Conservation (phyloP, 2,797 vertebrate species). For the Pristis pectinata region DNA sequence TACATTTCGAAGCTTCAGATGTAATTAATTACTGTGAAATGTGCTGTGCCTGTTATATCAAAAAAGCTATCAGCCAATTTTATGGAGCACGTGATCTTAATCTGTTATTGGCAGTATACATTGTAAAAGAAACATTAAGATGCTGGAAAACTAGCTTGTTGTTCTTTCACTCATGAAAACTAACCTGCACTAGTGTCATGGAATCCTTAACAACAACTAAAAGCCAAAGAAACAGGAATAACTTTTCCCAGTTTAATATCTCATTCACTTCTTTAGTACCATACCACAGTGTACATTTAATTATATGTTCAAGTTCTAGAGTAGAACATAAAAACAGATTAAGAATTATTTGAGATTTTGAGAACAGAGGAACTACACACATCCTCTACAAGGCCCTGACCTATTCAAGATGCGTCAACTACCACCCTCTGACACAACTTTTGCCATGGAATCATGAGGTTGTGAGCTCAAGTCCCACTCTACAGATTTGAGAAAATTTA, state of each 20-base stretch:
- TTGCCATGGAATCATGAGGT: neutral
- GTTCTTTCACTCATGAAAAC: neutral
- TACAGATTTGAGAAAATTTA: neutral
- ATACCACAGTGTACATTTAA: neutral
- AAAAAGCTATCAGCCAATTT: neutral
- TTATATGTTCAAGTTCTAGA: neutral
- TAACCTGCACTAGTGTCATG: neutral
- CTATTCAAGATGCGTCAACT: neutral
- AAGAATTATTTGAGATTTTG: neutral
- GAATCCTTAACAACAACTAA: neutral
- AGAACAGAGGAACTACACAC: neutral
- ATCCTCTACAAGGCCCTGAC: neutral
- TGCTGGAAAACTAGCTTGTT: neutral
- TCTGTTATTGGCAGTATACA: neutral
- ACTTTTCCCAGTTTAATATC: neutral
- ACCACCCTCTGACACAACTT: neutral
- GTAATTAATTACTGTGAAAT: neutral
- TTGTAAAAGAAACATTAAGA: neutral
- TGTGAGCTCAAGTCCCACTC: neutral
- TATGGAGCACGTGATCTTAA: neutral
- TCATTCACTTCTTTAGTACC: neutral
- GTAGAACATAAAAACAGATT: neutral
- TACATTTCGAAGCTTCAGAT: neutral
- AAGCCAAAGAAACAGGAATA: neutral
- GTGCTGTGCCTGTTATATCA: neutral